Base-by-base conservation (phyloP, 2,797 vertebrate species). In the Microhierax caerulescens region DNA sequence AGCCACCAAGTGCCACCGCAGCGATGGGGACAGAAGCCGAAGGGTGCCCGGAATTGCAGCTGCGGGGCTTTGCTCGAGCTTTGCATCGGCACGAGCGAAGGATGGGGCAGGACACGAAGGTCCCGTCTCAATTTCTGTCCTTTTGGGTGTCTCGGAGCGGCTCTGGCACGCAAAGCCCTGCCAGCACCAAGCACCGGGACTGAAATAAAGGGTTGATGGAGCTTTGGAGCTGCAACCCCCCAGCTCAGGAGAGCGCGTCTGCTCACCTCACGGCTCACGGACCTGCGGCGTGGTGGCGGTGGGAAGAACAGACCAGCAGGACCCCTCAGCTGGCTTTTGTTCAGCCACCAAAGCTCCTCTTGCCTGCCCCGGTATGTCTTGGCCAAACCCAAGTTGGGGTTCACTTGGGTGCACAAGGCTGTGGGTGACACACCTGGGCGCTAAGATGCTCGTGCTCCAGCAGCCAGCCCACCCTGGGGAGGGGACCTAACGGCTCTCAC, bases 201-300 rank as follows among this genome's bases (percentile, higher is more conserved):
- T 78, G 91, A 97, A 95, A 94, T 96, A 97, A 97, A 96, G 64
- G 85, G 75, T 74, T 94, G 78, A 88, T 45, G 93, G 59, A 88
- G 72, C 84, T 85, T 76, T 65, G 59, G 90, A 75, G n/a, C 30
- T 32, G 47, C 87, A 94, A 61, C 37, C 85, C 85, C 90, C 18
- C 30, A 95, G 81, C 56, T 79, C 75, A 25, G 72, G 90, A 45
- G 63, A 78, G 75, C 43, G 14, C 4, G 30, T 10, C 64, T 84
- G 90, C 85, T 93, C 64, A 45, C 84, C 73, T 57, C 17, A 27
- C 64, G 60, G 85, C 59, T 51, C 19, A 4, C 5, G 16, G 77
- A 57, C 27, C 63, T 32, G 68, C 32, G 59, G 34, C 36, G 41
- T 0, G 14, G 48, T n/a, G 51, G 32, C 14, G 14, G 61, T 36